phyloP scores from a whole-genome alignment of 2,797 vertebrate genomes.

The Distichodus sexfasciatus region DNA sequence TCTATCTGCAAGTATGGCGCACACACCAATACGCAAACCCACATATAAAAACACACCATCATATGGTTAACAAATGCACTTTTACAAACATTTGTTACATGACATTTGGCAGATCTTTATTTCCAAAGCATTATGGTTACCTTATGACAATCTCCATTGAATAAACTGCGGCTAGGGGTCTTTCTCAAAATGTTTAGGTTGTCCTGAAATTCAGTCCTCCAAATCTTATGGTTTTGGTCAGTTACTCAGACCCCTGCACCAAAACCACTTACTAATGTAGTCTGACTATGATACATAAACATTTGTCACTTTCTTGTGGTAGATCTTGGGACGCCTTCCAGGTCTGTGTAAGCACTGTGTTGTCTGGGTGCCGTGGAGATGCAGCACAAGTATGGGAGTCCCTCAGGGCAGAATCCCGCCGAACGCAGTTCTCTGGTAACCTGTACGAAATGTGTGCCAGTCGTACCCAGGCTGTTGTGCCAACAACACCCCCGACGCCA shows the following conservation, averaged over 20 bases:
- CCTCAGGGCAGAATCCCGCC: slow-evolving; percentile 85
- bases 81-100: too few species aligned
- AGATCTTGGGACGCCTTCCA: slow-evolving; percentile 94
- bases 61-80: neutral
- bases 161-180: too few species aligned
- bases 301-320: slow-evolving; percentile 4
- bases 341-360: slow-evolving; percentile 78
- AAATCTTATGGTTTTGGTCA: too few species aligned
- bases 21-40: neutral
- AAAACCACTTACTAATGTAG: too few species aligned
- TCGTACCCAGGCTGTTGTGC: slow-evolving; percentile 65
- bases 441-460: slow-evolving; percentile 85
- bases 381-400: slow-evolving; percentile 89
- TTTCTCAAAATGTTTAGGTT: too few species aligned
- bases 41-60: neutral
- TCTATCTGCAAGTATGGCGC: slow-evolving; percentile 84
- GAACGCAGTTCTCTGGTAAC: slow-evolving; percentile 86
- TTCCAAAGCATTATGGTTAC: neutral
- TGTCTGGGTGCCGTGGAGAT: slow-evolving; percentile 83
- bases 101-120: too few species aligned
- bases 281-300: too few species aligned
- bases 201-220: too few species aligned
- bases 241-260: too few species aligned
- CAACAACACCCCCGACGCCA: slow-evolving; percentile 59
- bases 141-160: too few species aligned